Percentiles rank a stretch among this genome's conserved stretches.
phyloP scores from a whole-genome alignment of 1,140 invertebrate genomes.

The Chrysopa pallens region DNA sequence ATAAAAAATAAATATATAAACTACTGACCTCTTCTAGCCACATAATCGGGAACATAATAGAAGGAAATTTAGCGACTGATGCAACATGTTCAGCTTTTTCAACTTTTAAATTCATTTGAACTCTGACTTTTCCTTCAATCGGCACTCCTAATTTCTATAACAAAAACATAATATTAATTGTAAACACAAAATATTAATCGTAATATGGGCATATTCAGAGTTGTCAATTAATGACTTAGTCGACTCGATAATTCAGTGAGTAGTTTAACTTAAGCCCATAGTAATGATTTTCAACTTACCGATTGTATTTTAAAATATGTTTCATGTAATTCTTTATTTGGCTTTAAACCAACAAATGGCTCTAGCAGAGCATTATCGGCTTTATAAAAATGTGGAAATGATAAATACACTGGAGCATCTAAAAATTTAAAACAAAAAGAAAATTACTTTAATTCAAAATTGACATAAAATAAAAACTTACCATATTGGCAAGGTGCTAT shows the following conservation, averaged over 20 bases:
- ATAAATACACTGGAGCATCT: conserved; percentile 74
- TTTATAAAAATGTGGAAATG: conserved; percentile 76
- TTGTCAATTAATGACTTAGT: too few relatives aligned
- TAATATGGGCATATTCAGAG: too few relatives aligned
- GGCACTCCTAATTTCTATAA: conserved; percentile 71
- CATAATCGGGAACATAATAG: conserved; percentile 70
- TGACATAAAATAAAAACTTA: conserved; percentile 21
- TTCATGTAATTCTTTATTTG: conserved; percentile 47
- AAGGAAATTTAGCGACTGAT: conserved; percentile 53
- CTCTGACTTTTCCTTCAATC: conserved; percentile 57
- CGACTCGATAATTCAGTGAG: too few relatives aligned
- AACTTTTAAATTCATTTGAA: conserved; percentile 67
- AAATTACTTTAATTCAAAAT: conserved; percentile 2
- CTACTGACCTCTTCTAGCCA: conserved; percentile 64
- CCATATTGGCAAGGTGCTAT: conserved; percentile 76
- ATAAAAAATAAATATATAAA: not conserved
- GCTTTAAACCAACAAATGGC: conserved; percentile 53
- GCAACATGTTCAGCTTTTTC: conserved; percentile 49
- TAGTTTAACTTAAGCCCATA: too few relatives aligned
- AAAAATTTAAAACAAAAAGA: conserved; percentile 15
- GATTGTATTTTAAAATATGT: conserved; percentile 76
- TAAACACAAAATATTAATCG: too few relatives aligned
- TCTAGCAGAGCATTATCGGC: conserved; percentile 53
- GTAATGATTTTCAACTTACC: conserved; percentile 32
- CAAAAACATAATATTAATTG: conserved; percentile 8